Base-by-base conservation (phyloP, 2,888 invertebrate species). In the Caenorhabditis becei region DNA sequence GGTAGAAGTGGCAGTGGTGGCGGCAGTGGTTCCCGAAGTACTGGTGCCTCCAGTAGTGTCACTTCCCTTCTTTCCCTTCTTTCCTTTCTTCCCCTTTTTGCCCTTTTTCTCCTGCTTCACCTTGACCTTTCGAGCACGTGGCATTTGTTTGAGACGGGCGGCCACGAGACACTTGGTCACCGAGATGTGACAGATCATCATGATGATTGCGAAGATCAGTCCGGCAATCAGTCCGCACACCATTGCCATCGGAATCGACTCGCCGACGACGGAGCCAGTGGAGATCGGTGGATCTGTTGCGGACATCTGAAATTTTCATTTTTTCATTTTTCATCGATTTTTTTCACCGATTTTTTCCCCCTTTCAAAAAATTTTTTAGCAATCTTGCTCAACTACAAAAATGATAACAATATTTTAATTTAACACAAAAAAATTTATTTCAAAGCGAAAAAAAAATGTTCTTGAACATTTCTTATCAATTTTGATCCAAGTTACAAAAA, bases 51-150 rank as follows among this genome's bases (percentile, higher is more conserved):
- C 53, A 24, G 53, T 26, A 4, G 24, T 26, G 41, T 32, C 44
- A 18, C n/a, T 70, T 16, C 77, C 72, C 51, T 77, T 82, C 59
- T 82, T 82, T 20, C 71, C 71, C 69, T 80, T 80, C 69, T 69
- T 77, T 8, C 51, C 74, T 32, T 77, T 69, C 51, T 56, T 63
- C 1, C 56, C 66, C 44, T 66, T 72, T 44, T 71, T 71, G 3
- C 56, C 67, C 63, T 80, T 72, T 11, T 78, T 81, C 10, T 35
- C 41, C 79, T 77, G 80, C 71, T 84, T 84, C 44, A 78, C 74
- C 47, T 83, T 83, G 20, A 83, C 81, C 51, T 81, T 83, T 24
- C 71, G 61, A 0, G 77, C 83, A 32, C 70, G 74, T 41, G 81
- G 81, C 35, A 83, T 44, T 20, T 82, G 79, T 54, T 77, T 62